A percentile compares a stretch with the other conserved stretches of the same genome.
These are phyloP conservation scores for Eupleurogrammus muticus DNA, from an alignment of 2,797 vertebrate genomes.

Conservation along the genomic window DNA sequence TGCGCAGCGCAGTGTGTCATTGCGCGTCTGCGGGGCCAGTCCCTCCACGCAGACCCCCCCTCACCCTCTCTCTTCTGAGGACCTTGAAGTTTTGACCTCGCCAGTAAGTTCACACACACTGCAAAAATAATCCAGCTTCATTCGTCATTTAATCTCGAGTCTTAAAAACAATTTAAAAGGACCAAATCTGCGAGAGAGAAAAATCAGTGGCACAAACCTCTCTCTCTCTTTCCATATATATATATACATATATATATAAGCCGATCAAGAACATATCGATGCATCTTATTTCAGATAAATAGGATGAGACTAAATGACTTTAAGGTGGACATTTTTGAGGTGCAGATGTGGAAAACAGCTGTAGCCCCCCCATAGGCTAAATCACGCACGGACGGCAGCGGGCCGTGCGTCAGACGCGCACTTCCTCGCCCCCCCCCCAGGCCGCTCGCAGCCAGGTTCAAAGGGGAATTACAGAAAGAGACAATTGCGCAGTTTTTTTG, in stretches of 20 bases:
- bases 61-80: constrained; percentile 10
- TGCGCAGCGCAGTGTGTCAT: constrained; percentile 45
- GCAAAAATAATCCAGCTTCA: constrained; percentile 50
- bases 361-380: constrained; percentile 12
- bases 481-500: constrained; percentile 41
- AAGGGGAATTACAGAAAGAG: constrained; percentile 24
- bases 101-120: constrained; percentile 64
- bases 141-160: constrained; percentile 38
- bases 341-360: constrained; percentile 31
- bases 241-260: too few species aligned
- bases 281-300: constrained; percentile 3
- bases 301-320: constrained; percentile 35
- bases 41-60: constrained; percentile 35
- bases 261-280: not conserved
- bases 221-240: too few species aligned
- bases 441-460: constrained; percentile 26
- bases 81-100: constrained; percentile 56
- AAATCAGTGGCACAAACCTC: not conserved
- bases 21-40: constrained; percentile 33
- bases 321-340: constrained; percentile 46
- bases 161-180: constrained; percentile 11
- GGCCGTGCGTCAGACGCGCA: constrained; percentile 28
- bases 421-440: not conserved
- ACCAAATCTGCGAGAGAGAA: not conserved
- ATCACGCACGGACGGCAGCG: constrained; percentile 37